These are phyloP conservation scores for Neelides folsomi DNA, from an alignment of 2,888 invertebrate species.

Conservation along the genomic window DNA sequence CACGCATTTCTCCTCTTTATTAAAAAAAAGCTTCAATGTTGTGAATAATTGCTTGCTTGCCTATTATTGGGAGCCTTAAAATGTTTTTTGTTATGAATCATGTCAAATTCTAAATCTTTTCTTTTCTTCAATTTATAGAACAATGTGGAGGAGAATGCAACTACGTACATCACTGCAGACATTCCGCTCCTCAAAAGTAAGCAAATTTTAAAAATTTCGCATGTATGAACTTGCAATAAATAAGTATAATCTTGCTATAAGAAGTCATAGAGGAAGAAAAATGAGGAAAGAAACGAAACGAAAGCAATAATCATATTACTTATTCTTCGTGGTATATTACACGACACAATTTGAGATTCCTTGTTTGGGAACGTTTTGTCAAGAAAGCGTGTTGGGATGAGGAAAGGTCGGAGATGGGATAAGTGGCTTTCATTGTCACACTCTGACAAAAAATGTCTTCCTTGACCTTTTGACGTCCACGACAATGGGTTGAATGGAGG, in stretches of 20 bases:
- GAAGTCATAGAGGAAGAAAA: background rate
- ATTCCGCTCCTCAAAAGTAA: conserved; percentile 80
- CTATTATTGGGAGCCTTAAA: background rate
- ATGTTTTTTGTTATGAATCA: background rate
- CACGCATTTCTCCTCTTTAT: conserved; percentile 2
- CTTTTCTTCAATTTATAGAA: conserved; percentile 45
- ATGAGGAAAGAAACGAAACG: background rate
- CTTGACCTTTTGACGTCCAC: too few relatives aligned
- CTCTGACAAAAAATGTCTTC: too few relatives aligned
- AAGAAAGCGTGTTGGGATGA: too few relatives aligned
- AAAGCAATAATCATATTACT: too few relatives aligned
- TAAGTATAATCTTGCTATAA: too few relatives aligned
- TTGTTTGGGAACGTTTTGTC: too few relatives aligned
- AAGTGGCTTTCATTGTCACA: too few relatives aligned
- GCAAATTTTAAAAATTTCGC: conserved; percentile 37
- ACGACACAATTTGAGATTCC: too few relatives aligned
- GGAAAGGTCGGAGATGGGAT: too few relatives aligned
- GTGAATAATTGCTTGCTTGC: background rate
- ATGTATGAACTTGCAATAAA: too few relatives aligned
- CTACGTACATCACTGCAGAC: conserved; percentile 69
- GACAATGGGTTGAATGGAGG: too few relatives aligned
- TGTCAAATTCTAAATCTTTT: background rate
- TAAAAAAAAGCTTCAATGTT: conserved; percentile 2
- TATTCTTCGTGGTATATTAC: too few relatives aligned
- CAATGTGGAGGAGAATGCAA: conserved; percentile 71